A percentile compares a stretch with the other conserved stretches of the same genome.
These are phyloP conservation scores for Trachelipus rathkii DNA, from an alignment of 1,140 invertebrate species.

Conservation along the genomic window DNA sequence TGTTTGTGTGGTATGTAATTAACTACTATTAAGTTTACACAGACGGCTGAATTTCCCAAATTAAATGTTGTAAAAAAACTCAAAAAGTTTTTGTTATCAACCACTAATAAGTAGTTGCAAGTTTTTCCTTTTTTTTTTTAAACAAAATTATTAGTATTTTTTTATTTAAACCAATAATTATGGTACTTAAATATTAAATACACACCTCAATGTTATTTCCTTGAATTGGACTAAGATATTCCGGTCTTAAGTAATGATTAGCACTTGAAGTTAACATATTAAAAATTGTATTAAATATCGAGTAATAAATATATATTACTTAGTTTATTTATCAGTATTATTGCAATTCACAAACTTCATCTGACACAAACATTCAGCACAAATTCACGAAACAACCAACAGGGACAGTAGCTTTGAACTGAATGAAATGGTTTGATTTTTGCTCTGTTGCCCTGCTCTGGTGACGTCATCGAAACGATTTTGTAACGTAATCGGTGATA, in stretches of 20 bases:
- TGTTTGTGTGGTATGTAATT: too few species aligned
- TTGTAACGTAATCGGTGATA: conserved; percentile 35
- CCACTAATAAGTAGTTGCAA: too few species aligned
- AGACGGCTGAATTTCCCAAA: too few species aligned
- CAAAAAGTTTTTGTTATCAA: too few species aligned
- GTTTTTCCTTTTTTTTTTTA: background rate
- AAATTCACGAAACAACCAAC: conserved; percentile 29
- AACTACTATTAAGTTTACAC: too few species aligned
- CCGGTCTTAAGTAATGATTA: conserved; percentile 42
- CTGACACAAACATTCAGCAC: background rate
- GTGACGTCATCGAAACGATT: conserved; percentile 36
- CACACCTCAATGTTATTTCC: conserved; percentile 44
- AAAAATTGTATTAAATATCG: background rate
- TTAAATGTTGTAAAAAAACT: too few species aligned
- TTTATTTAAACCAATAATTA: conserved; percentile 14
- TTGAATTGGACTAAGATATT: conserved; percentile 45
- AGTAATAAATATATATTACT: too few species aligned
- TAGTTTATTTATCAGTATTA: background rate
- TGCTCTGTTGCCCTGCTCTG: conserved; percentile 35
- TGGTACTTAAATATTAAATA: background rate
- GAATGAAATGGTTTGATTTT: conserved; percentile 44
- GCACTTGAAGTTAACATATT: conserved; percentile 44
- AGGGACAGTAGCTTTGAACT: conserved; percentile 36
- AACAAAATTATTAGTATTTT: background rate
- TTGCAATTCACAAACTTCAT: conserved; percentile 12